Base-by-base conservation (phyloP, 2,888 invertebrate species). In the Odontothrips loti region DNA sequence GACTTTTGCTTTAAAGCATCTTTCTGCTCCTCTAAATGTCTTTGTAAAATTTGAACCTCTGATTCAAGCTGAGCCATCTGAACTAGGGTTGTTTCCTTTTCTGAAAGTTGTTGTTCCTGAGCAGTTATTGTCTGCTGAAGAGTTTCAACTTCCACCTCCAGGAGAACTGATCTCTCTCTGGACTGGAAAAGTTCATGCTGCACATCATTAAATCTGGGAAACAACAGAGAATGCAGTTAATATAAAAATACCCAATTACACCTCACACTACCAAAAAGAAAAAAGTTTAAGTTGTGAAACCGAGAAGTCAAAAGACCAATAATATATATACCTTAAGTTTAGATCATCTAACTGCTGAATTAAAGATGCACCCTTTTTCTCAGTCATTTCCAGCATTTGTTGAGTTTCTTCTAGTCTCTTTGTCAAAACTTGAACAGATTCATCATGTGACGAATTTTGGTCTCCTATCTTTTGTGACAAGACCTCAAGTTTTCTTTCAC, bases 191-290 rank as follows among this genome's bases (percentile, higher is more conserved):
- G 27, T 12, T 75, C 68, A 12, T 75, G 51, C 47, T 79, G 84
- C 75, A 86, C 83, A 68, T 86, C 86, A 82, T 84, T 84, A 83
- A 85, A 87, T 84, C 88, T 88, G 82, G 34, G 15, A 83, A 80
- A 63, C 48, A 79, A 68, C 82, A 82, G 17, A 80, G 11, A n/a
- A 63, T 20, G 79, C 79, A 79, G 78, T 79, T 51, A 27, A 9
- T 82, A 20, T 78, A 34, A 63, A 79, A 80, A 68, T 43, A 43
- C 2, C 34, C 34, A n/a, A n/a, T n/a, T n/a, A n/a, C n/a, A n/a
- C n/a, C n/a, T n/a, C n/a, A n/a, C n/a, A n/a, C n/a, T n/a, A n/a
- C n/a, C n/a, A n/a, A n/a, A 1, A 79, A 80, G 11, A 11, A 79
- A 17, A 47, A 51, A 15, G 12, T 51, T 51, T 51, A 8, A 51